Evolutionary conservation across 1,140 invertebrate genomes (phyloP).

Genomic region (Leptoteleia sp.): DNA sequence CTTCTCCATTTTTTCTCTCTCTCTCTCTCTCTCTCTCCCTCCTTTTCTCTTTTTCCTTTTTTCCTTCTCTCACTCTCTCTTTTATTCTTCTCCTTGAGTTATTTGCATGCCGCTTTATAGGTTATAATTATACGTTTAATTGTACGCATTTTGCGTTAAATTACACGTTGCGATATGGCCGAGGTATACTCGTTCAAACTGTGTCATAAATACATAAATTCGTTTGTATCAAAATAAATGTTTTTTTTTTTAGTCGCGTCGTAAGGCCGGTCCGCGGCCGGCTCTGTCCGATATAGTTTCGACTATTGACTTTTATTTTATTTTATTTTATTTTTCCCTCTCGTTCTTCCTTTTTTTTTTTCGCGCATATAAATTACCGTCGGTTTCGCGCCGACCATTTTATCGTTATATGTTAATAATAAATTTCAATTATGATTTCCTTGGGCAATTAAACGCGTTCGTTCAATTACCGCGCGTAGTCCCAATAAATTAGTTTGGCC

Average conservation of each 20-base stretch:
- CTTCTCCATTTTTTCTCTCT: too few relatives aligned
- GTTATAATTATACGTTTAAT: constrained; percentile 59
- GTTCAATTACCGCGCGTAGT: constrained; percentile 29
- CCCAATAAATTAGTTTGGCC: constrained; percentile 34
- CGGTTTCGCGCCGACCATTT: constrained; percentile 6
- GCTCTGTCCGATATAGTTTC: not conserved
- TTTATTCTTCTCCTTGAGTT: constrained; percentile 48
- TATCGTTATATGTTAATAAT: constrained; percentile 29
- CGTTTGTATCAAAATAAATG: constrained; percentile 10
- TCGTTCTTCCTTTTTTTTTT: too few relatives aligned
- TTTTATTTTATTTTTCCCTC: too few relatives aligned
- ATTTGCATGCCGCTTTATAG: constrained; percentile 51
- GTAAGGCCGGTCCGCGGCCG: too few relatives aligned
- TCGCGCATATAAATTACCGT: constrained; percentile 4
- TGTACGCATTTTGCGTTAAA: constrained; percentile 42
- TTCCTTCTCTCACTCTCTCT: too few relatives aligned
- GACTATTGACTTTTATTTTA: not conserved
- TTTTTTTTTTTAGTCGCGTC: too few relatives aligned
- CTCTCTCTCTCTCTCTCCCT: too few relatives aligned
- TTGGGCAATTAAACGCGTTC: constrained; percentile 38
- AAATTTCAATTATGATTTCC: constrained; percentile 35
- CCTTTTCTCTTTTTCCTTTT: too few relatives aligned
- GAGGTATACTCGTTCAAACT: constrained; percentile 2
- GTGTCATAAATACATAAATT: constrained; percentile 10
- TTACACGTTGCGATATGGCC: not conserved